A percentile compares a stretch with the other conserved stretches of the same genome.
Conservation (phyloP, 30 jellyfish, hydroid and myxozoan species). For the Aurelia coerulea region DNA sequence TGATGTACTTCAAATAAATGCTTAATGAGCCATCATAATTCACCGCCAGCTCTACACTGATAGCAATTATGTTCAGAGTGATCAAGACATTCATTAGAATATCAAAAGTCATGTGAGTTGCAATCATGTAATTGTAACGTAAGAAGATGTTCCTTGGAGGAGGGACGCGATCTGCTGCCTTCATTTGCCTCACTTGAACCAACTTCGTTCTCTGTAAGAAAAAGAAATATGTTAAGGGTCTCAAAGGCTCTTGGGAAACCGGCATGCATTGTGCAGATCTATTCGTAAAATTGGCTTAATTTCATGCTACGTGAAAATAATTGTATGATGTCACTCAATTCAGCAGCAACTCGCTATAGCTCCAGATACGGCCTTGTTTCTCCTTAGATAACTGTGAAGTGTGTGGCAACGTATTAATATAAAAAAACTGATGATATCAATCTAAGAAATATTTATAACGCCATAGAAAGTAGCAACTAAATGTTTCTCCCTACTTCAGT, state of each 20-base stretch:
- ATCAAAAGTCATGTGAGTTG: conserved; percentile 92
- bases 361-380: no score
- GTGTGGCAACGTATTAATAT: no score
- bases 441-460: no score
- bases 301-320: not conserved
- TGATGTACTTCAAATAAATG: conserved; percentile 72
- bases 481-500: no score
- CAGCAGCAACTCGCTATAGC: not conserved
- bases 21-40: conserved; percentile 48
- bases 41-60: conserved; percentile 72
- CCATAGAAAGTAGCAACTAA: no score
- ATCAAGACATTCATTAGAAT: conserved; percentile 76
- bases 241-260: no score
- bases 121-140: conserved; percentile 91
- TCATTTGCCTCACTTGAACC: conserved; percentile 74
- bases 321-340: not conserved
- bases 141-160: conserved; percentile 95
- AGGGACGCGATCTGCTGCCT: conserved; percentile 88
- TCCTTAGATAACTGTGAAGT: no score
- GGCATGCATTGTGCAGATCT: not conserved
- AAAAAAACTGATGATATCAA: no score
- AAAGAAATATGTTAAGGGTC: not conserved
- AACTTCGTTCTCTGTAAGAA: conserved; percentile 63
- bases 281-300: not conserved
- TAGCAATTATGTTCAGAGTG: conserved; percentile 84